phyloP scores from a whole-genome alignment of 1,140 invertebrate genomes.

The Thaumatotibia leucotreta region DNA sequence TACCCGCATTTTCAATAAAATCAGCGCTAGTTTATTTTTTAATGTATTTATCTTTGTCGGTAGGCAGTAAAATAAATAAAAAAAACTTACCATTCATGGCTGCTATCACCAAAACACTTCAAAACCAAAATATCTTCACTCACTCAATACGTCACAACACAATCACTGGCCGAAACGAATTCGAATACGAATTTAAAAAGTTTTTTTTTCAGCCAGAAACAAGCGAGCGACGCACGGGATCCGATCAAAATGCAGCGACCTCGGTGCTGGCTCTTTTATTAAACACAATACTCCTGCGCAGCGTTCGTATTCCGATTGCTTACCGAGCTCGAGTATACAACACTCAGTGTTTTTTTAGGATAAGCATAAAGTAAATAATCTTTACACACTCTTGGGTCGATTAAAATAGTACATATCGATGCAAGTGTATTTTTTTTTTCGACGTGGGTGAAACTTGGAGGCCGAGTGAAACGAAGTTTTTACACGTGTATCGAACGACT shows the following conservation, averaged over 20 bases:
- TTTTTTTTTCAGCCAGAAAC: background rate
- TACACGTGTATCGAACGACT: no score
- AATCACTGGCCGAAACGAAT: background rate
- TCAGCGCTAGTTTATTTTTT: no score
- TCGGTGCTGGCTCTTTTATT: background rate
- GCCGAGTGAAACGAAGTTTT: no score
- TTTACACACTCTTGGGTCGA: no score
- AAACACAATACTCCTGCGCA: constrained; percentile 4
- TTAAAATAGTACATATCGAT: no score
- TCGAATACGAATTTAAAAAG: background rate
- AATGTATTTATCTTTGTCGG: no score
- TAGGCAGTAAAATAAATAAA: background rate
- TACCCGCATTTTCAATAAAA: background rate
- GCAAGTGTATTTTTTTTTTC: no score
- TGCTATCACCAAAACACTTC: background rate
- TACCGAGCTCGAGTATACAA: background rate
- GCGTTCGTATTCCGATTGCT: background rate
- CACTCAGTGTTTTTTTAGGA: no score
- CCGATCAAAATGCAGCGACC: background rate
- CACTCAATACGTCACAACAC: constrained; percentile 8
- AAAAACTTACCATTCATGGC: background rate
- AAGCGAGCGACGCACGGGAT: constrained; percentile 2
- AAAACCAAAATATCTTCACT: background rate
- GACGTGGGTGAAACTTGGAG: no score
- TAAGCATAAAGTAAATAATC: no score